A percentile compares a stretch with the other conserved stretches of the same genome.
Conservation (phyloP, 1,140 invertebrate genomes). For the Archegozetes longisetosus region DNA sequence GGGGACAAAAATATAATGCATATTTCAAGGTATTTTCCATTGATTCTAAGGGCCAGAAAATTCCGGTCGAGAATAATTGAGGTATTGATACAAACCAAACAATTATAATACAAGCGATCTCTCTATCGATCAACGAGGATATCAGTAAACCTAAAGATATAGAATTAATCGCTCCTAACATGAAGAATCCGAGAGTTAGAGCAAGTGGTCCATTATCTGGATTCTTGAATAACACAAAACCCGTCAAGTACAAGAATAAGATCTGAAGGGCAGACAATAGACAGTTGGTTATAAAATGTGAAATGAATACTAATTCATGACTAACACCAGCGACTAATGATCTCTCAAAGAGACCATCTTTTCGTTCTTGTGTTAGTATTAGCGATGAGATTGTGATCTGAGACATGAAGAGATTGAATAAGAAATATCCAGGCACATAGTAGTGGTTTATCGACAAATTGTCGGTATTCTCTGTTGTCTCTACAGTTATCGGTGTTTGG, state of each 20-base stretch:
- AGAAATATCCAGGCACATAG: constrained; percentile 9
- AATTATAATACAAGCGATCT: constrained; percentile 77
- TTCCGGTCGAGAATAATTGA: constrained; percentile 74
- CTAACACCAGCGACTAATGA: constrained; percentile 78
- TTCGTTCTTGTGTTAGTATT: constrained; percentile 74
- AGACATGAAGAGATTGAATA: constrained; percentile 1
- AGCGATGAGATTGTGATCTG: constrained; percentile 53
- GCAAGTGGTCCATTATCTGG: constrained; percentile 55
- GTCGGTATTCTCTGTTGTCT: constrained; percentile 39
- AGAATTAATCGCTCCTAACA: constrained; percentile 1
- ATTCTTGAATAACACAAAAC: constrained; percentile 62
- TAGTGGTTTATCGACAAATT: constrained; percentile 5
- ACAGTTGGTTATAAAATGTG: constrained; percentile 81
- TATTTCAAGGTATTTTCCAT: constrained; percentile 69
- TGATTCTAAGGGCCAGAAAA: constrained; percentile 75
- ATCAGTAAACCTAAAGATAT: constrained; percentile 70
- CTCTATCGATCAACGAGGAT: constrained; percentile 66
- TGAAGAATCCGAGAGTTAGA: background rate
- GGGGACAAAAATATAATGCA: constrained; percentile 62
- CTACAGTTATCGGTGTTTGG: constrained; percentile 40
- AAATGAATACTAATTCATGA: constrained; percentile 72
- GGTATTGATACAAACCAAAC: constrained; percentile 32
- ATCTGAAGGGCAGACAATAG: constrained; percentile 88
- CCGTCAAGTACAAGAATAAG: constrained; percentile 60
- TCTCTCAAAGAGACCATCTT: too few species aligned